Evolutionary conservation across 2,888 invertebrate genomes (phyloP).

Genomic region (Drosophila melanosoma): DNA sequence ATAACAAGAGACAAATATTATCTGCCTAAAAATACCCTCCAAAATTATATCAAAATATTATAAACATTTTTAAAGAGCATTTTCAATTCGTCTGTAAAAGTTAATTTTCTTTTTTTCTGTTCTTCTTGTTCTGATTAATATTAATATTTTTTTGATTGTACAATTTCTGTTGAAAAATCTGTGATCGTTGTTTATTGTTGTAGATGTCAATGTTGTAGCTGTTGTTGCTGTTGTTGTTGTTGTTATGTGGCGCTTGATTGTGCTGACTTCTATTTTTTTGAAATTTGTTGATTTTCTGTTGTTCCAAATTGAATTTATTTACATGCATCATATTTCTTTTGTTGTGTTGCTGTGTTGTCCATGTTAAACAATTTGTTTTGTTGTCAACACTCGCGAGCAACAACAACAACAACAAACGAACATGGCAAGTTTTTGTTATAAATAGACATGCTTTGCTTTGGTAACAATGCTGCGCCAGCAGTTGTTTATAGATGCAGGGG

Average conservation of each 20-base stretch:
- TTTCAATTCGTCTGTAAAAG: constrained; percentile 13
- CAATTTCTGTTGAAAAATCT: constrained; percentile 53
- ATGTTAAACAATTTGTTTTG: constrained; percentile 79
- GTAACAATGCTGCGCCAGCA: constrained; percentile 15
- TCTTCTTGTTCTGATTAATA: constrained; percentile 37
- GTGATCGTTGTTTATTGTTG: constrained; percentile 43
- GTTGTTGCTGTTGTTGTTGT: constrained; percentile 15
- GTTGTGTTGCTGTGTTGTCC: constrained; percentile 58
- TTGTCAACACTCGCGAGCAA: constrained; percentile 69
- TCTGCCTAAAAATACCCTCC: neutral
- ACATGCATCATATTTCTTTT: constrained; percentile 80
- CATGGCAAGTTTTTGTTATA: constrained; percentile 63
- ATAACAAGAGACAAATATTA: neutral
- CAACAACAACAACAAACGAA: constrained; percentile 42
- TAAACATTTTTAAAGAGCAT: constrained; percentile 13
- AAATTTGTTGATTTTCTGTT: constrained; percentile 30
- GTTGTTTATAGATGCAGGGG: neutral
- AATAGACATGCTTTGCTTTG: constrained; percentile 54
- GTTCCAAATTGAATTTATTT: constrained; percentile 74
- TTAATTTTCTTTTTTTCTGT: neutral
- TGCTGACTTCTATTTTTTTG: constrained; percentile 30
- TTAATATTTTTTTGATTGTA: constrained; percentile 63
- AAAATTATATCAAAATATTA: neutral
- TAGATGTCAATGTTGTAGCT: constrained; percentile 7
- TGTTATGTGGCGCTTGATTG: constrained; percentile 50